Evolutionary conservation across 2,797 vertebrate species (phyloP).

Genomic region (Varecia variegata): DNA sequence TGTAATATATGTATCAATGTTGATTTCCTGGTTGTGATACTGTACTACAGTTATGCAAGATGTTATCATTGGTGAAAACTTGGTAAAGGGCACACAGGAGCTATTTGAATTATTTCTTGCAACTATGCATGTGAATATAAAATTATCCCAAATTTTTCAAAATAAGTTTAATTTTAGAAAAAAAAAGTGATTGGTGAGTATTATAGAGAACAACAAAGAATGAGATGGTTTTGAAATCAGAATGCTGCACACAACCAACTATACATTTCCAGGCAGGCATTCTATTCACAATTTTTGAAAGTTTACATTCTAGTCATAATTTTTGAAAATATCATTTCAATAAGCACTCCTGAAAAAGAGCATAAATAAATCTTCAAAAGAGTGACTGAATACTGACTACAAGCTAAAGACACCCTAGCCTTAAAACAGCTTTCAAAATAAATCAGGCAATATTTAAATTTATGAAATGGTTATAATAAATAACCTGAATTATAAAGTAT

Average conservation of each 20-base stretch:
- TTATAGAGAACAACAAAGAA: neutral
- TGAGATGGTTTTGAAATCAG: neutral
- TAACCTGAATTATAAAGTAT: neutral
- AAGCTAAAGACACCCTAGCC: neutral
- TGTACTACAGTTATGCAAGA: neutral
- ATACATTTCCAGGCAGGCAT: neutral
- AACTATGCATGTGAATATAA: too few relatives aligned
- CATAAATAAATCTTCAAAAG: neutral
- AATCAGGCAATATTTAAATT: neutral
- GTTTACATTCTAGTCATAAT: neutral
- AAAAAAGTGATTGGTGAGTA: neutral
- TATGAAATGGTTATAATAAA: neutral
- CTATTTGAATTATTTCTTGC: neutral
- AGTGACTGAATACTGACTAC: neutral
- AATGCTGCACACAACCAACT: neutral
- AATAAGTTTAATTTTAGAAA: neutral
- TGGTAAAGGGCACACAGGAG: neutral
- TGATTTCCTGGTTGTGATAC: too few relatives aligned
- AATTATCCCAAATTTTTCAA: neutral
- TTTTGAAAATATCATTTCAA: neutral
- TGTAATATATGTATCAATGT: neutral
- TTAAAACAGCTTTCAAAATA: neutral
- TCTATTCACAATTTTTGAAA: neutral
- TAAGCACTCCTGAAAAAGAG: neutral
- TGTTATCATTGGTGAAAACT: neutral